Evolutionary conservation across 2,888 invertebrate genomes (phyloP).

Genomic region (Reticulitermes lucifugus): DNA sequence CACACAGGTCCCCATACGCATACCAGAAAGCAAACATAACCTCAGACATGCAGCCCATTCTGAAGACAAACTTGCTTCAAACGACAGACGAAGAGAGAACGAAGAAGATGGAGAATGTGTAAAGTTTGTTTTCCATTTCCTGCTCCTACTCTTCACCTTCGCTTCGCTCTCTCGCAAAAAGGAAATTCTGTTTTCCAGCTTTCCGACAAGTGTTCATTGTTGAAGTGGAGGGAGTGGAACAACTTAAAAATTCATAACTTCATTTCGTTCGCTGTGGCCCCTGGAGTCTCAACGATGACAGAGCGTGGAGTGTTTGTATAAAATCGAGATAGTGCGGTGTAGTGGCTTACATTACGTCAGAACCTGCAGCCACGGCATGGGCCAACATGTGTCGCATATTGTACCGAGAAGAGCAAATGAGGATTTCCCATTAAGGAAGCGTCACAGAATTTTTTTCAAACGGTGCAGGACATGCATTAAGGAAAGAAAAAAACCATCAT

Average conservation of each 20-base stretch:
- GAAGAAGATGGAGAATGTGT: conserved; percentile 29
- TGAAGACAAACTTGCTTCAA: conserved; percentile 21
- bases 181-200: conserved; percentile 29
- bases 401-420: not conserved
- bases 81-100: not conserved
- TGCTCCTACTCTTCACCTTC: conserved; percentile 38
- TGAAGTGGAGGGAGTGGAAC: not conserved
- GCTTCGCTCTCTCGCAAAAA: not conserved
- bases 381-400: not conserved
- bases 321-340: conserved; percentile 15
- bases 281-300: conserved; percentile 15
- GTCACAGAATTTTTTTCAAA: not conserved
- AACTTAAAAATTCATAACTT: conserved; percentile 50
- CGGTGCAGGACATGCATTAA: not conserved
- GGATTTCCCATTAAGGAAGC: conserved; percentile 6
- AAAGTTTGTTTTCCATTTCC: conserved; percentile 50
- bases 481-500: too few species aligned
- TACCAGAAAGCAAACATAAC: conserved; percentile 20
- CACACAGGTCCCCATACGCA: conserved; percentile 9
- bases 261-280: conserved; percentile 43
- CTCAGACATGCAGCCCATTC: not conserved
- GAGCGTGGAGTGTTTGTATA: not conserved
- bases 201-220: conserved; percentile 39
- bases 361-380: not conserved
- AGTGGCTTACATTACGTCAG: not conserved